phyloP scores from a whole-genome alignment of 1,140 invertebrate genomes.

The Papilio helenus region DNA sequence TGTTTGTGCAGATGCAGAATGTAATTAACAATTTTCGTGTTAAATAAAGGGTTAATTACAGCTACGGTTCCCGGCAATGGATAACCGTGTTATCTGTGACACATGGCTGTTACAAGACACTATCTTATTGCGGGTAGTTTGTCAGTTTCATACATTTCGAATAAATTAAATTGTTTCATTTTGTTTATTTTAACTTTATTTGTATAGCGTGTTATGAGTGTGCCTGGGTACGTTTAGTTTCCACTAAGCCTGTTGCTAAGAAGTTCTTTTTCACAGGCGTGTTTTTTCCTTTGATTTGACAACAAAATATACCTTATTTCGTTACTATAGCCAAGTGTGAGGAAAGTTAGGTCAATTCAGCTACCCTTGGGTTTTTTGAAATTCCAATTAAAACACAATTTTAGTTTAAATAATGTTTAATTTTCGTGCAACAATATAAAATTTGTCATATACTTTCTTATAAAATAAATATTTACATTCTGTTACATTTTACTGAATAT shows the following conservation, averaged over 20 bases:
- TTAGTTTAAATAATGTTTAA: conserved; percentile 11
- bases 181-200: background rate
- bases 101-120: conserved; percentile 2
- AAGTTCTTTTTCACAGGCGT: too few relatives aligned
- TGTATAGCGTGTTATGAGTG: too few relatives aligned
- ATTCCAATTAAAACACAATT: background rate
- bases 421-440: conserved; percentile 26
- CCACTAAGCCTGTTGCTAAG: too few relatives aligned
- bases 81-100: background rate
- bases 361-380: background rate
- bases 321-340: too few relatives aligned
- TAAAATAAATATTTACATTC: background rate
- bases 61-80: background rate
- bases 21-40: background rate
- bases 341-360: too few relatives aligned
- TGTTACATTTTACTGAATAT: background rate
- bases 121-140: background rate
- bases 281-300: too few relatives aligned
- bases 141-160: background rate
- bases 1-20: background rate
- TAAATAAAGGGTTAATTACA: background rate
- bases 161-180: background rate
- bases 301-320: too few relatives aligned
- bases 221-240: too few relatives aligned
- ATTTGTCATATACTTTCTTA: conserved; percentile 29